Percentiles rank a stretch among this genome's conserved stretches.
Evolutionary conservation across 2,888 invertebrate genomes (phyloP).

Genomic region (Yponomeuta malinellus): DNA sequence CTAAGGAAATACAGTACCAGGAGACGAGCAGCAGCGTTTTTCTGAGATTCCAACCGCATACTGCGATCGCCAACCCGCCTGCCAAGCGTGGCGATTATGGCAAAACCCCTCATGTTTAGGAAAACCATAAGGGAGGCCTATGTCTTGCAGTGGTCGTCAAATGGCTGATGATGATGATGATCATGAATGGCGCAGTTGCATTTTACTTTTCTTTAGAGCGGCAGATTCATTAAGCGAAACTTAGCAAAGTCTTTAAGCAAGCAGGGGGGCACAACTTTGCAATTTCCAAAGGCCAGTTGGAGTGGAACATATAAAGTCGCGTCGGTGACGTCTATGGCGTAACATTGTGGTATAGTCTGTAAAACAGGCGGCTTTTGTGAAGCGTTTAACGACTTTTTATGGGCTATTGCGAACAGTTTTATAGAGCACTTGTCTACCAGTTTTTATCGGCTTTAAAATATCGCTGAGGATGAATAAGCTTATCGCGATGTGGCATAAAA

Average conservation of each 20-base stretch:
- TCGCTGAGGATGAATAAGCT: slow-evolving; percentile 28
- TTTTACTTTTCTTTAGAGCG: background rate
- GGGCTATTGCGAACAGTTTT: slow-evolving; percentile 54
- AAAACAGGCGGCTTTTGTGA: slow-evolving; percentile 45
- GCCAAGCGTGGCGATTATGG: no score
- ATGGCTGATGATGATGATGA: no score
- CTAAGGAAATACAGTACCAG: no score
- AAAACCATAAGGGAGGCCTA: no score
- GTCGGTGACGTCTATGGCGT: slow-evolving; percentile 21
- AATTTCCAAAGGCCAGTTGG: background rate
- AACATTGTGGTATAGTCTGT: slow-evolving; percentile 54
- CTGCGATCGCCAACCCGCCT: no score
- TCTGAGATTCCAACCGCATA: no score
- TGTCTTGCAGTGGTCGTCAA: no score
- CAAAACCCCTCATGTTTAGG: no score
- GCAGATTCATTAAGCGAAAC: background rate
- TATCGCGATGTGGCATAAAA: slow-evolving; percentile 14
- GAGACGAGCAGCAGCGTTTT: no score
- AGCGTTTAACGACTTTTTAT: slow-evolving; percentile 62
- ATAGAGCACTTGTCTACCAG: slow-evolving; percentile 43
- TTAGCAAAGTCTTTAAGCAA: background rate
- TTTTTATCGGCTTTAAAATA: slow-evolving; percentile 39
- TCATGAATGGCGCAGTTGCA: no score
- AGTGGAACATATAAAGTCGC: background rate
- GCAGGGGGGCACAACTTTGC: background rate